Evolutionary conservation across 2,113 vertebrate species (phyloP).

Genomic region (human): DNA sequence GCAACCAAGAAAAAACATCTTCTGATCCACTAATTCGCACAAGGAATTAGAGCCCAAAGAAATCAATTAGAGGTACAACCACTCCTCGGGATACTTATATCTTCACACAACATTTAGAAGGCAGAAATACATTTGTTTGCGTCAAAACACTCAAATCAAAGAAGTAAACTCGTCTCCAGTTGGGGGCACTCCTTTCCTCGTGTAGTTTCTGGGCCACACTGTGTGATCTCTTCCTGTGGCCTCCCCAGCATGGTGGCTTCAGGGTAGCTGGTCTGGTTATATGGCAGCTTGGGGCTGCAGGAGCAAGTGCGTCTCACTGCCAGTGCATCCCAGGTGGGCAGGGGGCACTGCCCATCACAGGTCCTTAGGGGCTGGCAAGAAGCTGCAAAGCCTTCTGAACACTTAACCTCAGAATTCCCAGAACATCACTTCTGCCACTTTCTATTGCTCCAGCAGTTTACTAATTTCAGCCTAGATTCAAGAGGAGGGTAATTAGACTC

Average conservation of each 20-base stretch:
- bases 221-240: not conserved
- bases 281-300: not conserved
- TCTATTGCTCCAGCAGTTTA: not conserved
- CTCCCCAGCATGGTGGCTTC: not conserved
- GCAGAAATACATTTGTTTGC: not conserved
- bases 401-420: not conserved
- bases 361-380: not conserved
- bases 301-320: not conserved
- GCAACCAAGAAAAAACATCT: not conserved
- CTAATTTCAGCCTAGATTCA: constrained; percentile 1
- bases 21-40: not conserved
- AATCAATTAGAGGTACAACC: not conserved
- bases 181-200: not conserved
- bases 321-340: not conserved
- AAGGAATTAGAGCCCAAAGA: not conserved
- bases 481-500: not conserved
- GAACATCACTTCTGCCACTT: not conserved
- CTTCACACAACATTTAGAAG: not conserved
- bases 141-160: not conserved
- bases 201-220: not conserved
- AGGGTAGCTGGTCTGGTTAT: not conserved
- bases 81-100: not conserved
- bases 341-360: not conserved
- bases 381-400: not conserved
- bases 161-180: not conserved